phyloP scores from a whole-genome alignment of 2,113 vertebrate genomes.

The Bucco capensis region DNA sequence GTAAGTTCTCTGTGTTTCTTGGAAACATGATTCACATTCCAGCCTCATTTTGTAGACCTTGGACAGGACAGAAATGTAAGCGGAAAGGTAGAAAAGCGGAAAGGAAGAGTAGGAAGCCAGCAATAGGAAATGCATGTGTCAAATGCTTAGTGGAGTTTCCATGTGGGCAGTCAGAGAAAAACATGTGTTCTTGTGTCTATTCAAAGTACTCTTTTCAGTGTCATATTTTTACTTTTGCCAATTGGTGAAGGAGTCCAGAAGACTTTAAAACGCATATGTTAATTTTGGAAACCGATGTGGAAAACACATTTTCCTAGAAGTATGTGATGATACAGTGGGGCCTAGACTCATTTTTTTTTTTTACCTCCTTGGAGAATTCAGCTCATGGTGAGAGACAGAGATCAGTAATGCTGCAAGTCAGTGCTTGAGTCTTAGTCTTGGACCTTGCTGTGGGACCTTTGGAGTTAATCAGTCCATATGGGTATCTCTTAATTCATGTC shows the following conservation, averaged over 20 bases:
- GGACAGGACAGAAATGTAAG: background rate
- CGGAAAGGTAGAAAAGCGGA: background rate
- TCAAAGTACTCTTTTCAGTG: background rate
- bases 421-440: background rate
- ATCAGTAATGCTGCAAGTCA: background rate
- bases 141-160: background rate
- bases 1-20: background rate
- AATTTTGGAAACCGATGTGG: background rate
- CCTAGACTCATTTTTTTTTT: background rate
- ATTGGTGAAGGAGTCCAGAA: background rate
- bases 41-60: background rate
- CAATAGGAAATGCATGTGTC: background rate
- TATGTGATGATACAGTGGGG: background rate
- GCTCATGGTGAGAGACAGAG: background rate
- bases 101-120: background rate
- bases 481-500: background rate
- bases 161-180: background rate
- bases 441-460: background rate
- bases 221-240: background rate
- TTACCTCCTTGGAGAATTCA: background rate
- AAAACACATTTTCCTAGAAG: background rate
- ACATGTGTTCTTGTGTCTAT: background rate
- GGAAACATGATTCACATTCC: slow-evolving; percentile 17
- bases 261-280: background rate
- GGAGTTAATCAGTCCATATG: background rate